Conservation (phyloP, 2,113 vertebrate genomes). For the Nibea coibor region DNA sequence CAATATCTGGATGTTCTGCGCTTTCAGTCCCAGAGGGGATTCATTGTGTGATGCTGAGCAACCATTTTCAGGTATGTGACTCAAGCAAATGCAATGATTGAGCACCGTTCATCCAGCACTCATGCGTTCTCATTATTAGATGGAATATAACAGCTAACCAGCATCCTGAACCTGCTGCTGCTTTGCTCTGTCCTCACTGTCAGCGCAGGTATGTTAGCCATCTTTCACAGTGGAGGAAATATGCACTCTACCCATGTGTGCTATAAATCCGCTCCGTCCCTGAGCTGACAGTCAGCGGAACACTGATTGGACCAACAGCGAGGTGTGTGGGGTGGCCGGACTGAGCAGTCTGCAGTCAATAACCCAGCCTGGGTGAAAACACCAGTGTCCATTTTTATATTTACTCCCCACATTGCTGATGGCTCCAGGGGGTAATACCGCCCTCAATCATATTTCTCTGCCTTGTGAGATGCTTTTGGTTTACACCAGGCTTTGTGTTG, state of each 20-base stretch:
- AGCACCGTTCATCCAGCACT: slow-evolving; percentile 19
- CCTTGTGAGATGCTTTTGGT: slow-evolving; percentile 5
- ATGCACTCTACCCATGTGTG: slow-evolving; percentile 12
- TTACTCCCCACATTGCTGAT: slow-evolving; percentile 10
- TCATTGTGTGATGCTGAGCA: slow-evolving; percentile 28
- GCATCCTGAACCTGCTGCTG: background rate
- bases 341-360: slow-evolving; percentile 1
- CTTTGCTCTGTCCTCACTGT: slow-evolving; percentile 37
- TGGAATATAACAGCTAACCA: slow-evolving; percentile 1
- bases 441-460: background rate
- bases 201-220: slow-evolving; percentile 30
- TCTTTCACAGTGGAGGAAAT: slow-evolving; percentile 46
- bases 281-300: slow-evolving; percentile 42
- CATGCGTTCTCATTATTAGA: slow-evolving; percentile 45
- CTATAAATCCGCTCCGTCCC: slow-evolving; percentile 56
- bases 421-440: slow-evolving; percentile 5
- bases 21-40: slow-evolving; percentile 12
- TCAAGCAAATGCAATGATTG: slow-evolving; percentile 23
- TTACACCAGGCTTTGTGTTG: slow-evolving; percentile 3
- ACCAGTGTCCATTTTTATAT: slow-evolving; percentile 5
- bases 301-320: slow-evolving; percentile 24
- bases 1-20: background rate
- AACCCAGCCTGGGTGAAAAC: slow-evolving; percentile 17
- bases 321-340: background rate
- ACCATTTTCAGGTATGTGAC: slow-evolving; percentile 32